Evolutionary conservation across 1,140 invertebrate species (phyloP).

Genomic region (Drosophila bocqueti): DNA sequence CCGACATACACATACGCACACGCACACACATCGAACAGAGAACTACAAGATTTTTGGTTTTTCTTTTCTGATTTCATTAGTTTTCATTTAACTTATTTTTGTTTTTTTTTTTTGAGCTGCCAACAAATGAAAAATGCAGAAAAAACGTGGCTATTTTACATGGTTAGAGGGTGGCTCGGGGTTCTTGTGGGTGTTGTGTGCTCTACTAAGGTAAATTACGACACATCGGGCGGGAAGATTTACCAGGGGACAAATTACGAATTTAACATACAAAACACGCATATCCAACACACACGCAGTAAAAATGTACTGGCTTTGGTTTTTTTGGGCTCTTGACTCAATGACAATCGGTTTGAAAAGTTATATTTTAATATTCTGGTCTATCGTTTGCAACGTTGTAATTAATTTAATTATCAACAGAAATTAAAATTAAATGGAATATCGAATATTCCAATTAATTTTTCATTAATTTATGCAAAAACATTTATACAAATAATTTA

Average conservation of each 20-base stretch:
- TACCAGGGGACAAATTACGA: slow-evolving; percentile 48
- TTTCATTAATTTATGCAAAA: no score
- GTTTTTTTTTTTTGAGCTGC: slow-evolving; percentile 24
- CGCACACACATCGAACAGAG: slow-evolving; percentile 50
- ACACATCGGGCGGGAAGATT: slow-evolving; percentile 44
- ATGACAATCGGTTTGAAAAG: slow-evolving; percentile 25
- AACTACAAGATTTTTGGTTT: slow-evolving; percentile 32
- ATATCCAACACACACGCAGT: slow-evolving; percentile 60
- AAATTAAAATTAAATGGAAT: no score
- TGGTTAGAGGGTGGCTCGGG: slow-evolving; percentile 26
- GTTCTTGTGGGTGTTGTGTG: slow-evolving; percentile 38
- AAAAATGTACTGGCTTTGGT: slow-evolving; percentile 3
- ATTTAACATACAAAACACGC: slow-evolving; percentile 55
- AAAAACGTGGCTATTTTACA: slow-evolving; percentile 61
- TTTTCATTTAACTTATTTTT: slow-evolving; percentile 20
- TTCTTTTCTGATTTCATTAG: slow-evolving; percentile 31
- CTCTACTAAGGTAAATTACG: slow-evolving; percentile 54
- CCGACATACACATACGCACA: slow-evolving; percentile 74
- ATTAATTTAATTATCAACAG: no score
- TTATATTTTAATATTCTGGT: background rate
- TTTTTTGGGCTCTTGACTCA: background rate
- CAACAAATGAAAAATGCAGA: slow-evolving; percentile 62
- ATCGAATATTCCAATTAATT: no score
- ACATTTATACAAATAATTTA: no score
- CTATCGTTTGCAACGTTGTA: no score